phyloP scores from a whole-genome alignment of 1,140 invertebrate species.

The Platorchestia sp. region DNA sequence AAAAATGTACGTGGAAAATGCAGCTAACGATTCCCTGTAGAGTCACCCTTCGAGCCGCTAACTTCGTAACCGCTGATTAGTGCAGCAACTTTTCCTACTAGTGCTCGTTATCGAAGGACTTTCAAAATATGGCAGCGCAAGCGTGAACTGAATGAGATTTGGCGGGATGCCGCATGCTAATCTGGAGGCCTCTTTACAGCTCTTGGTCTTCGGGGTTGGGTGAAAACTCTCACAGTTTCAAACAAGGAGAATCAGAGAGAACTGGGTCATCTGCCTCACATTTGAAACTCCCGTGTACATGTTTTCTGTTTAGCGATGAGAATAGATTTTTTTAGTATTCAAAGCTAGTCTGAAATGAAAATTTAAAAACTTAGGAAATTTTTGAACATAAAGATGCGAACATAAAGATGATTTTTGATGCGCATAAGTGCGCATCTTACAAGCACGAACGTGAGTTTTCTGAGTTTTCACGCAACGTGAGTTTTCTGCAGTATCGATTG shows the following conservation, averaged over 20 bases:
- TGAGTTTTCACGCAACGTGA: neutral
- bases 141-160: neutral
- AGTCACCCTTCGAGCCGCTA: neutral
- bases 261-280: neutral
- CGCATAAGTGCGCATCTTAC: too few species aligned
- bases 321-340: neutral
- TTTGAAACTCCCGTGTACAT: neutral
- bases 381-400: too few species aligned
- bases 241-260: neutral
- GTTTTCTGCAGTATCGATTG: neutral
- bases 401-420: too few species aligned
- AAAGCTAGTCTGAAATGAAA: too few species aligned
- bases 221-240: neutral
- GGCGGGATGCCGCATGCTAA: neutral
- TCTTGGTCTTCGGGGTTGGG: neutral
- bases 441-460: neutral
- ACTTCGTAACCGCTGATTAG: constrained; percentile 6
- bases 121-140: neutral
- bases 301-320: neutral
- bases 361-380: too few species aligned
- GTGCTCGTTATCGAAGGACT: neutral
- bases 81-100: neutral
- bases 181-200: neutral
- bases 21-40: neutral
- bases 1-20: constrained; percentile 1